phyloP scores from a whole-genome alignment of 1,140 invertebrate genomes.

The Cyclargus thomasi region DNA sequence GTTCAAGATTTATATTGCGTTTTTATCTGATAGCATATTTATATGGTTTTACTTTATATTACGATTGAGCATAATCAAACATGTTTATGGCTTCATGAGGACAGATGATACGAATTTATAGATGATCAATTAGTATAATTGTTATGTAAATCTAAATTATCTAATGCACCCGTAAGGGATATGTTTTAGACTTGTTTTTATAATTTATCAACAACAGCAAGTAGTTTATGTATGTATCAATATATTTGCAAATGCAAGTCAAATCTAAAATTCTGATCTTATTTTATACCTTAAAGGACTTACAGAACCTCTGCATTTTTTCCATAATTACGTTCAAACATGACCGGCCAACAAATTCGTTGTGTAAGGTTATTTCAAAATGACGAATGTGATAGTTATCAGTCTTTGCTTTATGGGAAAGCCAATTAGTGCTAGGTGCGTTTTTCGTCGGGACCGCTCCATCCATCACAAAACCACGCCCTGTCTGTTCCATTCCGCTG shows the following conservation, averaged over 20 bases:
- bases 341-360: neutral
- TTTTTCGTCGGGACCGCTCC: conserved; percentile 51
- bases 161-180: neutral
- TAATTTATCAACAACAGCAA: too few species aligned
- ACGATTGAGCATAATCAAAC: neutral
- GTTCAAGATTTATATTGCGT: neutral
- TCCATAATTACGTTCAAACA: neutral
- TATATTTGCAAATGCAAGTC: too few species aligned
- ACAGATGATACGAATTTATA: neutral
- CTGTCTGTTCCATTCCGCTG: conserved; percentile 47
- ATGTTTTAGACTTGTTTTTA: too few species aligned
- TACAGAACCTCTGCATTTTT: too few species aligned
- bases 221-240: too few species aligned
- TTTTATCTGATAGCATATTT: neutral
- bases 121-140: neutral
- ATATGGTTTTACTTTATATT: neutral
- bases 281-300: neutral
- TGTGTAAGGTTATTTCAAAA: conserved; percentile 17
- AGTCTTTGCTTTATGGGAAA: conserved; percentile 43
- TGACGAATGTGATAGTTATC: conserved; percentile 21
- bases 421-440: conserved; percentile 54
- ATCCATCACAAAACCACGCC: conserved; percentile 58
- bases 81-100: neutral
- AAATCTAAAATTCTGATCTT: neutral
- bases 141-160: neutral